Evolutionary conservation across 2,113 vertebrate species (phyloP).

Genomic region (Platysternon megacephalum): DNA sequence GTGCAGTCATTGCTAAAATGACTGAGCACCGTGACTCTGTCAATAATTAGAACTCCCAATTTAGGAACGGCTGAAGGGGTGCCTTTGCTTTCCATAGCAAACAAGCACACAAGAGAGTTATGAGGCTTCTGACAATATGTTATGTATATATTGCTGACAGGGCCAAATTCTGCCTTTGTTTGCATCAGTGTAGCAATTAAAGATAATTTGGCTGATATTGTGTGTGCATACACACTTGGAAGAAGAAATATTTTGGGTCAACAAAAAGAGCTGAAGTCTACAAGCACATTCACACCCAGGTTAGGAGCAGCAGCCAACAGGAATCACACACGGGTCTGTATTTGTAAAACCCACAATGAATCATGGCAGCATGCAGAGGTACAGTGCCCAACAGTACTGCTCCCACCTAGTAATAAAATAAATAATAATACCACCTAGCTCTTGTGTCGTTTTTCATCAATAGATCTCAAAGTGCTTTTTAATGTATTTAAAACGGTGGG

Average conservation of each 20-base stretch:
- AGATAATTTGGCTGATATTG: not conserved
- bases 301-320: not conserved
- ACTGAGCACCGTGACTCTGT: not conserved
- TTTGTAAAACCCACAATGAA: not conserved
- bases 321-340: not conserved
- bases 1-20: not conserved
- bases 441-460: no score
- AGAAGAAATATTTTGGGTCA: not conserved
- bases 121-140: not conserved
- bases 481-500: no score
- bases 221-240: accelerated
- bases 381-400: not conserved
- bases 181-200: not conserved
- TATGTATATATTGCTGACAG: not conserved
- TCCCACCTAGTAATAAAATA: no score
- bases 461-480: no score
- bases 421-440: no score
- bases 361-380: not conserved
- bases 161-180: not conserved
- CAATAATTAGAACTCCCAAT: not conserved
- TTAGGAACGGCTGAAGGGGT: not conserved
- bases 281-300: not conserved
- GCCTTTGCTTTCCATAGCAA: not conserved
- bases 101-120: not conserved
- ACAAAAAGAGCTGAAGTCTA: not conserved